Evolutionary conservation across 2,113 vertebrate species (phyloP).

Genomic region (Halcyon senegalensis): DNA sequence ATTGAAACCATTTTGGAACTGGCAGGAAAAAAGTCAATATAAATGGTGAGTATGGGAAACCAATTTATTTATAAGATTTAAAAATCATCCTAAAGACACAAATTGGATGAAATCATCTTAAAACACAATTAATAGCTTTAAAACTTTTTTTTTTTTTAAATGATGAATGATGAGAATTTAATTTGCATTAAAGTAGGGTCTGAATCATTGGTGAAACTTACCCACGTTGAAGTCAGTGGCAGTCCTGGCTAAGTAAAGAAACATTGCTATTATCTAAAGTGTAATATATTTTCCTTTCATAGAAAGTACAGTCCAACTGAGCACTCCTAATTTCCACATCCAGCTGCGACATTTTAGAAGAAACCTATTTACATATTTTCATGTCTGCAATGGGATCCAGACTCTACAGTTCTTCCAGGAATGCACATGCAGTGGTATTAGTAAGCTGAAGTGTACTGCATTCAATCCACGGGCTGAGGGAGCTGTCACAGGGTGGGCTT

Average conservation of each 20-base stretch:
- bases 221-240: background rate
- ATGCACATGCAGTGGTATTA: background rate
- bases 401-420: background rate
- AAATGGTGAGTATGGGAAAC: constrained; percentile 19
- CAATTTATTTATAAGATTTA: background rate
- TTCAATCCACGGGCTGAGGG: background rate
- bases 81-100: background rate
- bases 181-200: background rate
- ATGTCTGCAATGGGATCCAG: background rate
- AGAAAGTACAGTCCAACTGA: background rate
- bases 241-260: background rate
- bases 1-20: constrained; percentile 76
- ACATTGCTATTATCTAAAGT: background rate
- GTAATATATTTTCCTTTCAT: background rate
- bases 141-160: background rate
- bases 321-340: background rate
- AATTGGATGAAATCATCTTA: background rate
- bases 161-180: background rate
- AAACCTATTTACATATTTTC: background rate
- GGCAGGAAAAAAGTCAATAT: constrained; percentile 40
- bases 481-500: background rate
- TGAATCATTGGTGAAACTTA: background rate
- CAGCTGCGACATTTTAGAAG: constrained; percentile 21
- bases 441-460: background rate
- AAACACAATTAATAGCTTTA: background rate